These are phyloP conservation scores for Panthera tigris DNA, from an alignment of 2,113 vertebrate species.

Conservation along the genomic window DNA sequence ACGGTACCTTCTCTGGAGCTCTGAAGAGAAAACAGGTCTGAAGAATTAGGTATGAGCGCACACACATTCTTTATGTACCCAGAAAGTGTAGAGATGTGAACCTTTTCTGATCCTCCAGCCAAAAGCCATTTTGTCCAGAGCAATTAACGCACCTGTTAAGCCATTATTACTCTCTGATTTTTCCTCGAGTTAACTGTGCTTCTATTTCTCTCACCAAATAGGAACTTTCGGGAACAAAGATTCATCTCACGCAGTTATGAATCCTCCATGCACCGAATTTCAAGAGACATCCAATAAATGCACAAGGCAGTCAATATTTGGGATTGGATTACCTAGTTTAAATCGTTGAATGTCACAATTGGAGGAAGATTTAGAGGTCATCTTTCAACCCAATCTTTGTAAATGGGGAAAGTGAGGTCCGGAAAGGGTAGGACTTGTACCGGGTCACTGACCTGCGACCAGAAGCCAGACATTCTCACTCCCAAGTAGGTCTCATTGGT, in stretches of 20 bases:
- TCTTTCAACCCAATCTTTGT: constrained; percentile 18
- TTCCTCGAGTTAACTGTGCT: neutral
- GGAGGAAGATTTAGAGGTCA: neutral
- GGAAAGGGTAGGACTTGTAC: neutral
- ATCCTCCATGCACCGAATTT: neutral
- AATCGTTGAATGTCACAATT: neutral
- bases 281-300: neutral
- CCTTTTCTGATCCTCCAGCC: neutral
- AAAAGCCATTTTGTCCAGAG: constrained; percentile 9
- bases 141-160: neutral
- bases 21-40: neutral
- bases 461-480: constrained; percentile 16
- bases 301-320: neutral
- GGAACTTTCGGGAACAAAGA: constrained; percentile 39
- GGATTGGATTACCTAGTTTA: constrained; percentile 6
- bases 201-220: constrained; percentile 3
- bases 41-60: neutral
- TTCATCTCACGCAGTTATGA: neutral
- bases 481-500: neutral
- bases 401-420: constrained; percentile 15
- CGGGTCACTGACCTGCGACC: neutral
- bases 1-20: constrained; percentile 4
- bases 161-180: neutral
- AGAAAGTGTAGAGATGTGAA: neutral
- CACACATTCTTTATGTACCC: neutral